These are phyloP conservation scores for Neosilurus hyrtlii DNA, from an alignment of 2,797 vertebrate species.

Conservation along the genomic window DNA sequence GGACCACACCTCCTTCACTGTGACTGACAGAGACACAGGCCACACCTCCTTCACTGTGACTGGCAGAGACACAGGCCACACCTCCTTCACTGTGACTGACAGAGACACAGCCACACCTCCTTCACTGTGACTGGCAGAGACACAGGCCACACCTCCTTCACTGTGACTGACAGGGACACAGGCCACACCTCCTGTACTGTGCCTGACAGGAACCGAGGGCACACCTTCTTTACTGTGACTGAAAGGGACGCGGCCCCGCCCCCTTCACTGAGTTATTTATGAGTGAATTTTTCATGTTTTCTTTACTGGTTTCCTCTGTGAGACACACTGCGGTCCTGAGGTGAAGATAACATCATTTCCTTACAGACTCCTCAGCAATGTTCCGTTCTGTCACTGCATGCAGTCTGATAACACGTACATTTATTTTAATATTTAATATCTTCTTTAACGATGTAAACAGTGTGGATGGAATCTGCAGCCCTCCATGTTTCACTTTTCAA, in stretches of 20 bases:
- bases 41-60: no score
- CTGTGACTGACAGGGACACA: no score
- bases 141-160: no score
- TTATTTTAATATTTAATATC: neutral
- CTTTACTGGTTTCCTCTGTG: neutral
- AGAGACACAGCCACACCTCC: no score
- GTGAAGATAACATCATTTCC: constrained; percentile 9
- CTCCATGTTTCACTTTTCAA: neutral
- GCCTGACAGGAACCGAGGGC: neutral
- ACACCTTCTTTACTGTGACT: neutral
- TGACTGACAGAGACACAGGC: no score
- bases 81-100: no score
- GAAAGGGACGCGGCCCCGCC: no score
- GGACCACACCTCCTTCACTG: no score
- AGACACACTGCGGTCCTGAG: neutral
- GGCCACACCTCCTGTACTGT: no score
- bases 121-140: no score
- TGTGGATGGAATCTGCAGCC: neutral
- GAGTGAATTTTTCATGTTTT: neutral
- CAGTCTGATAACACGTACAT: neutral
- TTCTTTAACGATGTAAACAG: neutral
- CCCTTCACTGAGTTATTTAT: neutral
- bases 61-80: no score
- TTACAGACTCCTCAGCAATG: neutral
- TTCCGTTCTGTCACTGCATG: neutral